These are phyloP conservation scores for Macrotis lagotis DNA, from an alignment of 2,113 vertebrate genomes.

Conservation along the genomic window DNA sequence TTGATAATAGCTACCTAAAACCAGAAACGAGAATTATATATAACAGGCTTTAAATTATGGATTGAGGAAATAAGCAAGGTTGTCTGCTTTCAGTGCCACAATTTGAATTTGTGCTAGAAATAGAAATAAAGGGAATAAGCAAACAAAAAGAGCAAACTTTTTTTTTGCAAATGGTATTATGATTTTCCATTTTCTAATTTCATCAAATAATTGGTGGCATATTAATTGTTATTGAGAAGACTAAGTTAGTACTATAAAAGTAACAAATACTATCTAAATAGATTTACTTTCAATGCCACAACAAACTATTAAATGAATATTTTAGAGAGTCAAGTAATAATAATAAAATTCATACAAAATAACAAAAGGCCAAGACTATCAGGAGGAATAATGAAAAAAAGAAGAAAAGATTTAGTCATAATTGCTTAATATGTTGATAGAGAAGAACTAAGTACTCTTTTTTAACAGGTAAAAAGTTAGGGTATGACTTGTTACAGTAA, in stretches of 20 bases:
- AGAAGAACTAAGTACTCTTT: too few relatives aligned
- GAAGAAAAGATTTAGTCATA: neutral
- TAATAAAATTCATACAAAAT: neutral
- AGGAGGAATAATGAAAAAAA: neutral
- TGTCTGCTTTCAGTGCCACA: neutral
- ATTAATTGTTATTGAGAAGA: neutral
- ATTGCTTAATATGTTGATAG: too few relatives aligned
- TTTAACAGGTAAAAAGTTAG: too few relatives aligned
- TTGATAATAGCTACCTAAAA: too few relatives aligned
- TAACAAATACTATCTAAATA: neutral
- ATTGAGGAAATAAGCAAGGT: neutral
- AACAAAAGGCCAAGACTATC: too few relatives aligned
- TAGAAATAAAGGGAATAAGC: neutral
- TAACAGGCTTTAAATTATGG: neutral
- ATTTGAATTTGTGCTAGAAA: neutral
- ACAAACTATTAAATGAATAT: neutral
- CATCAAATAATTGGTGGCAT: neutral
- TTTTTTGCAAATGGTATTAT: neutral
- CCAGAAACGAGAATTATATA: too few relatives aligned
- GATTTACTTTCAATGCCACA: neutral
- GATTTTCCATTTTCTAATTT: neutral
- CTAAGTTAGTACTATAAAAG: neutral
- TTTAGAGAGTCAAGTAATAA: neutral
- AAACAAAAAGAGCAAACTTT: neutral
- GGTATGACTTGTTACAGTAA: too few relatives aligned